Evolutionary conservation across 1,140 invertebrate species (phyloP).

Genomic region (Ostrea edulis): DNA sequence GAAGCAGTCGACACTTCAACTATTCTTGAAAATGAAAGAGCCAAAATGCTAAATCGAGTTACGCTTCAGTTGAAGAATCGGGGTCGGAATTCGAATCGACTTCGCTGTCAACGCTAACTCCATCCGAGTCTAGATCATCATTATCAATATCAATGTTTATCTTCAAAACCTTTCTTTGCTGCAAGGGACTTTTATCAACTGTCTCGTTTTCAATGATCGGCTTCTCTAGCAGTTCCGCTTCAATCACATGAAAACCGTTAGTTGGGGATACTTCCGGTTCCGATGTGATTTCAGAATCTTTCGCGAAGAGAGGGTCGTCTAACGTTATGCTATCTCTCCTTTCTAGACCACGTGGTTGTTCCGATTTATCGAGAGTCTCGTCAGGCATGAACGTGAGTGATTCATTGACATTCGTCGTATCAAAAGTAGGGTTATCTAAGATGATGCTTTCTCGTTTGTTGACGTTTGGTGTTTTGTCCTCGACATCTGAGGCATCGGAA

Average conservation of each 20-base stretch:
- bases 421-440: slow-evolving; percentile 41
- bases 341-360: background rate
- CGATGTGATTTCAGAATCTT: background rate
- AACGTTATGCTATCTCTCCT: slow-evolving; percentile 29
- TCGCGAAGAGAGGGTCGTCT: slow-evolving; percentile 35
- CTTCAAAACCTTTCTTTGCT: slow-evolving; percentile 4
- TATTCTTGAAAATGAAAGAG: background rate
- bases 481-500: background rate
- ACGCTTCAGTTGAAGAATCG: slow-evolving; percentile 4
- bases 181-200: background rate
- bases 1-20: too few relatives aligned
- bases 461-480: background rate
- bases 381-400: slow-evolving; percentile 13
- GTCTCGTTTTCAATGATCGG: slow-evolving; percentile 13
- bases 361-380: background rate
- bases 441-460: slow-evolving; percentile 29
- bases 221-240: background rate
- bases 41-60: background rate
- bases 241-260: background rate
- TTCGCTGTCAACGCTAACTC: background rate
- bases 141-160: background rate
- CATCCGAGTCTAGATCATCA: slow-evolving; percentile 32
- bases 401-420: background rate
- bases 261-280: background rate
- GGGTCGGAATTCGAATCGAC: background rate